Evolutionary conservation across 2,113 vertebrate genomes (phyloP).

Genomic region (Daubentonia madagascariensis): DNA sequence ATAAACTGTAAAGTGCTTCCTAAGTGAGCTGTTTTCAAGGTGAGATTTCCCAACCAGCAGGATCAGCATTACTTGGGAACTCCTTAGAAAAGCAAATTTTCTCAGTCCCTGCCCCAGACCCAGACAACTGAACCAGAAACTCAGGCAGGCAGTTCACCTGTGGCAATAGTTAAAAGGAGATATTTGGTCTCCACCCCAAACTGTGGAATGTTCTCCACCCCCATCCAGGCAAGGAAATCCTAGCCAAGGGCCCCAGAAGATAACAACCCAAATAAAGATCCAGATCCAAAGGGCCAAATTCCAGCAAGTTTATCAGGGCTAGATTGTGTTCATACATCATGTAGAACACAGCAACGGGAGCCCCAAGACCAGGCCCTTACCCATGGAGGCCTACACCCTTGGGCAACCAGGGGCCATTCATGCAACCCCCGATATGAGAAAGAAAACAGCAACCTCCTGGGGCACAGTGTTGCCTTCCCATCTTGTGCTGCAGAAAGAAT

Average conservation of each 20-base stretch:
- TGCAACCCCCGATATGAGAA: neutral
- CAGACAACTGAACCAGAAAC: neutral
- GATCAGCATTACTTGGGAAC: neutral
- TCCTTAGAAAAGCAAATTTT: neutral
- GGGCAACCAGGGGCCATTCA: neutral
- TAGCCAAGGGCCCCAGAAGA: neutral
- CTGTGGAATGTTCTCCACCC: too few relatives aligned
- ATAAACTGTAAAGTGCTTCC: too few relatives aligned
- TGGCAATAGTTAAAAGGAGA: neutral
- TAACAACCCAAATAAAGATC: neutral
- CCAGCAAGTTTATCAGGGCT: neutral
- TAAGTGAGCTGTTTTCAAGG: neutral
- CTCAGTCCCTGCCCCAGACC: neutral
- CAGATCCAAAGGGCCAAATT: neutral
- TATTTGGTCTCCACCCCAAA: too few relatives aligned
- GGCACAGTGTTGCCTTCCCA: neutral
- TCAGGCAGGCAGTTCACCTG: neutral
- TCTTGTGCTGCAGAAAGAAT: neutral
- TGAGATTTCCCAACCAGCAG: neutral
- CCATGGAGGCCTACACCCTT: too few relatives aligned
- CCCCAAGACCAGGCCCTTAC: neutral
- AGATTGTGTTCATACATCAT: neutral
- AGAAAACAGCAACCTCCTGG: neutral
- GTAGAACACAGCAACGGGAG: fast-evolving
- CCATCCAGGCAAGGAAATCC: neutral